Conservation (phyloP, 2,113 vertebrate species). For the Cranoglanis bouderius region DNA sequence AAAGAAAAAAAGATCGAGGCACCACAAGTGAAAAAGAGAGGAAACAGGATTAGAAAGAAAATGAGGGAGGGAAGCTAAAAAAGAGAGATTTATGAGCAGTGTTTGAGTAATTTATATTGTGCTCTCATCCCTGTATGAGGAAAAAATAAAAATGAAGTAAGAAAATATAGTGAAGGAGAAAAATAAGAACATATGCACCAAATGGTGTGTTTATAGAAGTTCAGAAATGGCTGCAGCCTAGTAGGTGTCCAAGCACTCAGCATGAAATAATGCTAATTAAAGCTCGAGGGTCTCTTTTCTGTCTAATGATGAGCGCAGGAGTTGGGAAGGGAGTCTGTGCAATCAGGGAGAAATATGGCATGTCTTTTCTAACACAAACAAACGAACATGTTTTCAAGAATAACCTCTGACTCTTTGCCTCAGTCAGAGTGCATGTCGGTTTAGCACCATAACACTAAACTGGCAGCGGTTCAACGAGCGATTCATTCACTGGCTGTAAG, state of each 20-base stretch:
- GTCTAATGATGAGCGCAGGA: constrained; percentile 80
- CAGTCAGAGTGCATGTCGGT: background rate
- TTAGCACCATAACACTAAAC: background rate
- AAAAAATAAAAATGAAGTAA: constrained; percentile 39
- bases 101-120: constrained; percentile 64
- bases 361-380: constrained; percentile 32
- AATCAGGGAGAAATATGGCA: constrained; percentile 49
- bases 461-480: background rate
- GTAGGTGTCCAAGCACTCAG: constrained; percentile 69
- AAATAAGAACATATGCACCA: constrained; percentile 70
- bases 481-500: background rate
- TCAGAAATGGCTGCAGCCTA: constrained; percentile 64
- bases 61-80: constrained; percentile 9
- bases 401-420: background rate
- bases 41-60: constrained; percentile 19
- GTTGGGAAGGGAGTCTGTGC: constrained; percentile 53
- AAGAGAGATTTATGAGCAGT: constrained; percentile 53
- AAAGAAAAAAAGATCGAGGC: constrained; percentile 30
- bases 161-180: constrained; percentile 46
- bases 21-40: background rate
- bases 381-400: background rate
- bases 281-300: constrained; percentile 86
- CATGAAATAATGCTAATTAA: constrained; percentile 88
- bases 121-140: constrained; percentile 66
- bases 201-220: constrained; percentile 67